A percentile compares a stretch with the other conserved stretches of the same genome.
phyloP scores from a whole-genome alignment of 2,888 invertebrate genomes.

The Gerris lacustris region DNA sequence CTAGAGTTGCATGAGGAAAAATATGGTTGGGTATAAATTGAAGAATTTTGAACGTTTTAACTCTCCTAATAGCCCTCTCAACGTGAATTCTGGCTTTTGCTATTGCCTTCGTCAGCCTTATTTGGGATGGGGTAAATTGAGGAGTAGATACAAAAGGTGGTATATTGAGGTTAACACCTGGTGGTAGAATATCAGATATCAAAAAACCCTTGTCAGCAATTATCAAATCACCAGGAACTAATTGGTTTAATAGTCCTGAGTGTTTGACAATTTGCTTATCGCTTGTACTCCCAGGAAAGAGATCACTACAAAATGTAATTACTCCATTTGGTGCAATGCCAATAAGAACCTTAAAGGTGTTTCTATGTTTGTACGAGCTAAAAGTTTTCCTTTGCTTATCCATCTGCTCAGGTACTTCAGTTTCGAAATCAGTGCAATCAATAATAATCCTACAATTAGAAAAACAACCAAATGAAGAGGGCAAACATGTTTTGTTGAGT shows the following conservation, averaged over 20 bases:
- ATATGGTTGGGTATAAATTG: constrained; percentile 11
- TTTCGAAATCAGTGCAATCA: constrained; percentile 19
- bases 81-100: constrained; percentile 16
- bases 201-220: constrained; percentile 22
- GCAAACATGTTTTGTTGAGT: constrained; percentile 16
- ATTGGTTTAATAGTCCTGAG: constrained; percentile 9
- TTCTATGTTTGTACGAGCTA: constrained; percentile 29
- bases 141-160: constrained; percentile 16
- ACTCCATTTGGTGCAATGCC: constrained; percentile 32
- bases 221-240: constrained; percentile 18
- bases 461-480: constrained; percentile 13
- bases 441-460: constrained; percentile 16
- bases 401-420: constrained; percentile 21
- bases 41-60: constrained; percentile 15
- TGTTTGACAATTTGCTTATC: constrained; percentile 19
- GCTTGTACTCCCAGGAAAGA: constrained; percentile 31
- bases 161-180: constrained; percentile 14
- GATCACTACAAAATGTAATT: constrained; percentile 29
- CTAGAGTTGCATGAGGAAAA: constrained; percentile 11
- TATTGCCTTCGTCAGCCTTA: constrained; percentile 10
- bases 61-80: constrained; percentile 16
- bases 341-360: constrained; percentile 31
- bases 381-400: constrained; percentile 25
- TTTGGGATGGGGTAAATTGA: constrained; percentile 16
- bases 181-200: constrained; percentile 17